Conservation (phyloP, 2,888 invertebrate genomes). For the Antheraea yamamai region DNA sequence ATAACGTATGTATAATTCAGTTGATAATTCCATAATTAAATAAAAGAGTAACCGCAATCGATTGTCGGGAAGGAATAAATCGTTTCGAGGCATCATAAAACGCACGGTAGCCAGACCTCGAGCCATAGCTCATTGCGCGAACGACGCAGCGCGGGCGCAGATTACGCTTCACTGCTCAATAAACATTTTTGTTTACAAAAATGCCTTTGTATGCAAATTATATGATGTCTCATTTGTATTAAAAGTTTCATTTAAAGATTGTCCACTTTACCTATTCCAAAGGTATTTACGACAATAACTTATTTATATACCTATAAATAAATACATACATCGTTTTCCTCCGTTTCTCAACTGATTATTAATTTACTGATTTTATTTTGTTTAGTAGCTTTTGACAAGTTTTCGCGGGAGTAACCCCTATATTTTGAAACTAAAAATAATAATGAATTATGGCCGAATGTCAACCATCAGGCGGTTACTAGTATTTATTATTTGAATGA, state of each 20-base stretch:
- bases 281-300: neutral
- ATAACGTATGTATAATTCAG: neutral
- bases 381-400: too few relatives aligned
- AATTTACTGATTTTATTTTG: too few relatives aligned
- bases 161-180: constrained; percentile 40
- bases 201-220: constrained; percentile 60
- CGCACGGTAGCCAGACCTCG: constrained; percentile 45
- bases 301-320: neutral
- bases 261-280: neutral
- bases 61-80: constrained; percentile 36
- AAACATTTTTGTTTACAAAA: constrained; percentile 51
- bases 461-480: too few relatives aligned
- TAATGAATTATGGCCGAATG: too few relatives aligned
- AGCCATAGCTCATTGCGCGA: constrained; percentile 49
- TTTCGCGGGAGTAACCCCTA: too few relatives aligned
- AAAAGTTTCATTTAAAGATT: neutral
- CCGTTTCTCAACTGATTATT: too few relatives aligned
- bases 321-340: too few relatives aligned
- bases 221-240: constrained; percentile 43
- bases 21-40: neutral
- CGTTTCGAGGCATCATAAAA: constrained; percentile 41
- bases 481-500: too few relatives aligned
- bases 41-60: constrained; percentile 23
- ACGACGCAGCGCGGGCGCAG: constrained; percentile 33
- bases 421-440: too few relatives aligned